Conservation (phyloP, 2,113 vertebrate species). For the Brachypodius melanocephalos region DNA sequence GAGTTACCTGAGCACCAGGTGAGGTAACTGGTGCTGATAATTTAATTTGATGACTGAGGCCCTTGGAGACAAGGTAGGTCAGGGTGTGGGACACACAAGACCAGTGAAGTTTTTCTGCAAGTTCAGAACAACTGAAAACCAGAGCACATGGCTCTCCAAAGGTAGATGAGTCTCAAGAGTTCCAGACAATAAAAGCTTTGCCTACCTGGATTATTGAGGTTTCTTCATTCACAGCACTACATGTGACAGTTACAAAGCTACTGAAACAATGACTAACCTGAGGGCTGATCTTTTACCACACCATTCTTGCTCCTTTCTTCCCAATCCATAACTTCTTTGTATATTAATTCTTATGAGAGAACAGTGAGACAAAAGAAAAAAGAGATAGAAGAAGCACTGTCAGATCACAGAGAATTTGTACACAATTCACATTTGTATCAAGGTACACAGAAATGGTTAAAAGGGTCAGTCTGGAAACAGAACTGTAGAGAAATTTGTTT, state of each 20-base stretch:
- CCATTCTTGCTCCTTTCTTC: conserved; percentile 97
- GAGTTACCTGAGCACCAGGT: neutral
- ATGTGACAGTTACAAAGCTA: neutral
- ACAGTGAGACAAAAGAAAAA: neutral
- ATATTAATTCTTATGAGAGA: conserved; percentile 85
- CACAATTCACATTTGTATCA: neutral
- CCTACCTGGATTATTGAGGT: neutral
- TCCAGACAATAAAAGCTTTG: neutral
- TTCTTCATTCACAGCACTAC: neutral
- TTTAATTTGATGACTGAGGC: neutral
- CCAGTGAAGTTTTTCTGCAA: neutral
- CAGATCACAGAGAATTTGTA: neutral
- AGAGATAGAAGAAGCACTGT: neutral
- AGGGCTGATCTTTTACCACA: conserved; percentile 91
- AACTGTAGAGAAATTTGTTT: neutral
- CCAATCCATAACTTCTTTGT: conserved; percentile 98
- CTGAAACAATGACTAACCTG: conserved; percentile 82
- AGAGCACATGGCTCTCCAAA: neutral
- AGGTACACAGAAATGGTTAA: neutral
- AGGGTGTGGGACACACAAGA: neutral
- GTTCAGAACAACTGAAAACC: neutral
- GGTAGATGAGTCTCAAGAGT: neutral
- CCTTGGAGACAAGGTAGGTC: neutral
- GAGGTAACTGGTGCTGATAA: fast-evolving
- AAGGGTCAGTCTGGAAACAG: neutral